Conservation (phyloP, 2,888 invertebrate genomes). For the Saturnia japonica region DNA sequence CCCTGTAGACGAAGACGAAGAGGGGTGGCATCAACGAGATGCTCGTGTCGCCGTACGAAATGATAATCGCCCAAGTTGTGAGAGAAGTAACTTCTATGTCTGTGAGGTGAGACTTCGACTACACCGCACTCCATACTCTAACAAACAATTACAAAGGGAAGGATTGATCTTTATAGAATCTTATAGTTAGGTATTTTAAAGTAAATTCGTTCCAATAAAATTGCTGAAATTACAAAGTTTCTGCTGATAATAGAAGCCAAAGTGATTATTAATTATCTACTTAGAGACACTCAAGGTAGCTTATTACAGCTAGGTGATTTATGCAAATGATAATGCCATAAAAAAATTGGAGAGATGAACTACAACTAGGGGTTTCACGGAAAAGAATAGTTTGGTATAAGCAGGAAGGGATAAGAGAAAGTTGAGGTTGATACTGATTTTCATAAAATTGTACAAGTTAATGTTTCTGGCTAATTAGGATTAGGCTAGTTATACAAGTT, state of each 20-base stretch:
- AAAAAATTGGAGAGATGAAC: background rate
- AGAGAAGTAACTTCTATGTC: constrained; percentile 61
- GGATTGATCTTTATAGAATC: background rate
- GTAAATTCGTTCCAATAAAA: background rate
- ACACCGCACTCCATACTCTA: background rate
- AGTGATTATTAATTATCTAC: background rate
- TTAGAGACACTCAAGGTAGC: background rate
- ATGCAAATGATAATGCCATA: background rate
- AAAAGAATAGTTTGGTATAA: background rate
- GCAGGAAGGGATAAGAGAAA: background rate
- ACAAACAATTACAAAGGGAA: background rate
- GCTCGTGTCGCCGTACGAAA: constrained; percentile 50
- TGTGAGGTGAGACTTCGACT: constrained; percentile 57
- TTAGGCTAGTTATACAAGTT: background rate
- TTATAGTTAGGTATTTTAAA: background rate
- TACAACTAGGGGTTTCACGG: background rate
- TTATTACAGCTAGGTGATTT: background rate
- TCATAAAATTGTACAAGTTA: background rate
- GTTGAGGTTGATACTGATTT: background rate
- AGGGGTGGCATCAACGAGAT: constrained; percentile 61
- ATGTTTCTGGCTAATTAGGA: background rate
- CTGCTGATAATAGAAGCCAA: background rate
- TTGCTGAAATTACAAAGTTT: background rate
- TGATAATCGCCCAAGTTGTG: constrained; percentile 51
- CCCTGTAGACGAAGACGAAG: constrained; percentile 46